Evolutionary conservation across 2,888 invertebrate species (phyloP).

Genomic region (Plebejus argus): DNA sequence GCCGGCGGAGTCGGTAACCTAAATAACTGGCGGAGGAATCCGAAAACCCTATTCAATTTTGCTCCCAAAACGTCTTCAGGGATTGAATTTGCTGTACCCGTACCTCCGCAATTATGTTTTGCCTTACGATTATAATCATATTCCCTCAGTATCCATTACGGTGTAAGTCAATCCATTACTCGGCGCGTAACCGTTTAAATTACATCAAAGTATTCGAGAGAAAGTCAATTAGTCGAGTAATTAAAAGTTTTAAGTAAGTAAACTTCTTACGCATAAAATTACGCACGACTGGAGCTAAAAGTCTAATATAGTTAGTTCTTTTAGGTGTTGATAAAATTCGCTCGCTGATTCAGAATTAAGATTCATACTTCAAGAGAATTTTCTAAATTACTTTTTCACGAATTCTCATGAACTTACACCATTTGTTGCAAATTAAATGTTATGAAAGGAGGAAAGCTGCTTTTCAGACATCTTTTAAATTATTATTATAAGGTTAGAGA

Average conservation of each 20-base stretch:
- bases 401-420: background rate
- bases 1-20: background rate
- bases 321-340: background rate
- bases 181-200: background rate
- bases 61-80: background rate
- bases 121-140: background rate
- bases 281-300: conserved; percentile 1
- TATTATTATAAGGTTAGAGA: background rate
- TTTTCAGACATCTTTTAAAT: background rate
- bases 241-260: conserved; percentile 15
- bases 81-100: background rate
- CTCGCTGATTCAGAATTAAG: background rate
- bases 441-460: background rate
- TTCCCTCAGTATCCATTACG: conserved; percentile 15
- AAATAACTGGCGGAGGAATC: background rate
- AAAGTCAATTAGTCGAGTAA: conserved; percentile 24
- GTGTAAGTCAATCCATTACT: background rate
- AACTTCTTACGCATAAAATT: conserved; percentile 24
- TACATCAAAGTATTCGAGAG: conserved; percentile 6
- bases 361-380: conserved; percentile 5
- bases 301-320: conserved; percentile 6
- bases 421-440: conserved; percentile 13
- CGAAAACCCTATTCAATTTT: background rate
- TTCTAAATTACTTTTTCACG: conserved; percentile 3
- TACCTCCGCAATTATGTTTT: background rate